A percentile compares a stretch with the other conserved stretches of the same genome.
These are phyloP conservation scores for Danaus plexippus DNA, from an alignment of 1,140 invertebrate species.

Conservation along the genomic window DNA sequence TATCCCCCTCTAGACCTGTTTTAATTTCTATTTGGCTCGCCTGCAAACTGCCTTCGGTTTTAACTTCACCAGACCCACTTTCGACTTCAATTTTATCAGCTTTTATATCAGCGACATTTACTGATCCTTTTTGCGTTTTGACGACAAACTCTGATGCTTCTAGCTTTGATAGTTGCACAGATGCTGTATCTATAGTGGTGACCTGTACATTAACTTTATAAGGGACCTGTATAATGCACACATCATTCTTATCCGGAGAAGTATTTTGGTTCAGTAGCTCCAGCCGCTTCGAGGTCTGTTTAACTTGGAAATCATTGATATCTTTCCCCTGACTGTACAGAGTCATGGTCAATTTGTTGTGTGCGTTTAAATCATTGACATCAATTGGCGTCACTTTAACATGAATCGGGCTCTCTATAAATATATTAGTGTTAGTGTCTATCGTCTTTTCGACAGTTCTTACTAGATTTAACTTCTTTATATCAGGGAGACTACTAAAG, in stretches of 20 bases:
- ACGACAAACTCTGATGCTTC: conserved; percentile 63
- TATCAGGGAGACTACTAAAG: conserved; percentile 56
- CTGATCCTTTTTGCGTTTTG: conserved; percentile 57
- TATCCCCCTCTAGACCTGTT: conserved; percentile 48
- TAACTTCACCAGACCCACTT: conserved; percentile 51
- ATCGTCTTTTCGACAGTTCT: conserved; percentile 68
- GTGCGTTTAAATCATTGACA: conserved; percentile 55
- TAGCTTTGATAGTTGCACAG: conserved; percentile 52
- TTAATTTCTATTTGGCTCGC: conserved; percentile 62
- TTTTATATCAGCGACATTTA: conserved; percentile 55
- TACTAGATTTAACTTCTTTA: conserved; percentile 61
- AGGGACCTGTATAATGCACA: conserved; percentile 65
- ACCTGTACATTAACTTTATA: conserved; percentile 66
- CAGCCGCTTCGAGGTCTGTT: conserved; percentile 64
- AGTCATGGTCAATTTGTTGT: conserved; percentile 63
- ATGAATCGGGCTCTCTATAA: conserved; percentile 69
- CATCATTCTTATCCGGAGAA: conserved; percentile 50
- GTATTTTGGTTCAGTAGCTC: conserved; percentile 64
- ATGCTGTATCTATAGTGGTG: conserved; percentile 57
- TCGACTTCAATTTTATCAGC: conserved; percentile 60
- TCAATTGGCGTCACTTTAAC: conserved; percentile 65
- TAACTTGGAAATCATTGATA: conserved; percentile 61
- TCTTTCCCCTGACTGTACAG: conserved; percentile 61
- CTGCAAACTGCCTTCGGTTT: conserved; percentile 53
- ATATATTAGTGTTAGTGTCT: conserved; percentile 64